A percentile compares a stretch with the other conserved stretches of the same genome.
Conservation (phyloP, 2,888 invertebrate genomes). For the Cheilosia pagana region DNA sequence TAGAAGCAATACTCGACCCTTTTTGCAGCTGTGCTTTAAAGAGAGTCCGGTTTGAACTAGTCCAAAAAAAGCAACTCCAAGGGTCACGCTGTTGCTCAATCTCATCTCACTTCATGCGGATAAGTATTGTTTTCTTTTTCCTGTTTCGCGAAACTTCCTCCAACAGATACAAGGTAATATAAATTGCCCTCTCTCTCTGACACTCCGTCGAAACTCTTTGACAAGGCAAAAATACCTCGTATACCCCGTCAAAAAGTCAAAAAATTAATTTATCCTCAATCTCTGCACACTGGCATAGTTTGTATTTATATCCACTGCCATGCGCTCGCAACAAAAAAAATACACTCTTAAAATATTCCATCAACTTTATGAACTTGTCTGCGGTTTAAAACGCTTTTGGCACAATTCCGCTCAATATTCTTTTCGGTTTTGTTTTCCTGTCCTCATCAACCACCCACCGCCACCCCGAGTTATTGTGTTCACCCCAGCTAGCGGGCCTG, state of each 20-base stretch:
- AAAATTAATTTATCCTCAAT: slow-evolving; percentile 55
- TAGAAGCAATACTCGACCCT: no score
- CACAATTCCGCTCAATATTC: slow-evolving; percentile 46
- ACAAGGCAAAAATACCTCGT: slow-evolving; percentile 2
- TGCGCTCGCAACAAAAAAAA: slow-evolving; percentile 22
- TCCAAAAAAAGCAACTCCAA: background rate
- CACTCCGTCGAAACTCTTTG: background rate
- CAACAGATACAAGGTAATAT: slow-evolving; percentile 8
- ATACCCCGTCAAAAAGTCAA: slow-evolving; percentile 43
- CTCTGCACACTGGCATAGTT: slow-evolving; percentile 23
- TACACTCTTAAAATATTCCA: slow-evolving; percentile 61
- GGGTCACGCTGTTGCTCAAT: background rate
- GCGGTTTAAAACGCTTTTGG: slow-evolving; percentile 66
- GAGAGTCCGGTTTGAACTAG: no score
- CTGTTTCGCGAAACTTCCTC: background rate
- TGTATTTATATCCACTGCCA: slow-evolving; percentile 1
- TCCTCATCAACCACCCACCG: background rate
- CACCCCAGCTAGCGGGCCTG: slow-evolving; percentile 32
- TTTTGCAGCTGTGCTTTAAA: no score
- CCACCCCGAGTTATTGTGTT: slow-evolving; percentile 1
- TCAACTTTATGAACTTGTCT: slow-evolving; percentile 70
- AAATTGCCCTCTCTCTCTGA: background rate
- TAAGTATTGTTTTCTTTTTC: background rate
- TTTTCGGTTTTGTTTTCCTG: background rate
- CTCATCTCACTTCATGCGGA: background rate